A percentile compares a stretch with the other conserved stretches of the same genome.
Evolutionary conservation across 1,140 invertebrate genomes (phyloP).

Genomic region (Adelges cooleyi): DNA sequence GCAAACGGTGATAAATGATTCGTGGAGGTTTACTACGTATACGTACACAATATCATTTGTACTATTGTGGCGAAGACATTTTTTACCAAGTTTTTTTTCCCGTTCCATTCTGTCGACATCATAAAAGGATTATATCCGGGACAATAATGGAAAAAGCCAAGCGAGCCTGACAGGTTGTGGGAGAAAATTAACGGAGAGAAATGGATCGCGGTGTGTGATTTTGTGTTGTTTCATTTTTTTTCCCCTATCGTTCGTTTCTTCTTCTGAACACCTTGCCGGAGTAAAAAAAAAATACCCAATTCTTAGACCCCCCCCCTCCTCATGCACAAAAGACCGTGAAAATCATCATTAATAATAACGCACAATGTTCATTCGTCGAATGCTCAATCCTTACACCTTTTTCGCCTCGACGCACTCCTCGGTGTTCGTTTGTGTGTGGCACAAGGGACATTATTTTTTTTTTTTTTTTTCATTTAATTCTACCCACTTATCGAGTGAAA

Average conservation of each 20-base stretch:
- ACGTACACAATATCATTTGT: not conserved
- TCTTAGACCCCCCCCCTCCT: not conserved
- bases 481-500: no score
- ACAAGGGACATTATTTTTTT: no score
- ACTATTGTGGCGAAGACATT: not conserved
- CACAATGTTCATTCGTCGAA: constrained; percentile 4
- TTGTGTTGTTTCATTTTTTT: not conserved
- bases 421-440: no score
- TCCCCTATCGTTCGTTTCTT: not conserved
- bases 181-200: not conserved
- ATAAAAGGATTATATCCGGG: constrained; percentile 5
- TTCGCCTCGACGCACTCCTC: no score
- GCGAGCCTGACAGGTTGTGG: not conserved
- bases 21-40: not conserved
- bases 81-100: not conserved
- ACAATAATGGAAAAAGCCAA: not conserved
- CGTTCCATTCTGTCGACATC: not conserved
- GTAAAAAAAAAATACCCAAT: not conserved
- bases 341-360: constrained; percentile 18
- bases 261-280: no score
- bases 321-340: constrained; percentile 8
- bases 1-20: constrained; percentile 3
- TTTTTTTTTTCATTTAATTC: no score
- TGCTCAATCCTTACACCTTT: no score
- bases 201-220: constrained; percentile 4